These are phyloP conservation scores for Leucosticte australis DNA, from an alignment of 2,113 vertebrate species.

Conservation along the genomic window DNA sequence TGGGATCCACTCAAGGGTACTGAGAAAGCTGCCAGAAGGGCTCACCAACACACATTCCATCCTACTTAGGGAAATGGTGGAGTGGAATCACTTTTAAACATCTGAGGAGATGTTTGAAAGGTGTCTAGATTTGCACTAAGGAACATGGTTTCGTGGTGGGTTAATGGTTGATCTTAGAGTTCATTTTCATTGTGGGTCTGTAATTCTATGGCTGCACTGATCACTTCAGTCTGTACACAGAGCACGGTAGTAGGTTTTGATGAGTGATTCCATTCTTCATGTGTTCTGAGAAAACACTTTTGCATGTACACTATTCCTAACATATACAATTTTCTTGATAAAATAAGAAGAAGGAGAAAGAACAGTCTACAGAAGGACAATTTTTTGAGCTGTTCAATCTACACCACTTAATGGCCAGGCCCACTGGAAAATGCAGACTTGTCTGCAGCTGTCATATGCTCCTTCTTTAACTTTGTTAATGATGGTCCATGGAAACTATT, in stretches of 20 bases:
- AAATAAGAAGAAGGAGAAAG: not conserved
- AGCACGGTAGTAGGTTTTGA: not conserved
- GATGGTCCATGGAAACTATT: not conserved
- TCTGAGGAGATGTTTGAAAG: not conserved
- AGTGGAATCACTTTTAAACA: not conserved
- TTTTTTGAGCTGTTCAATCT: not conserved
- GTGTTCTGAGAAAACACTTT: not conserved
- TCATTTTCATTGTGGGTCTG: not conserved
- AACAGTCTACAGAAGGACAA: not conserved
- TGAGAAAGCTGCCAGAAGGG: not conserved
- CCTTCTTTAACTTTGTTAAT: not conserved
- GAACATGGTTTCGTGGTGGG: not conserved
- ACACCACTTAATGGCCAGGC: not conserved
- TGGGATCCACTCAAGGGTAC: not conserved
- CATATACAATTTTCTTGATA: not conserved
- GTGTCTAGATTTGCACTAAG: not conserved
- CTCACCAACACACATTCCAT: not conserved
- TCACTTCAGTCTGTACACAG: not conserved
- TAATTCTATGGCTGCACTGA: not conserved
- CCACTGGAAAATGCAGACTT: not conserved
- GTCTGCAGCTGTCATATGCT: not conserved
- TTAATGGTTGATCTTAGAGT: not conserved
- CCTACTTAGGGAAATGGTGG: too few species aligned
- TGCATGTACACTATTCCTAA: not conserved
- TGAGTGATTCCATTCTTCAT: not conserved